These are phyloP conservation scores for Anser cygnoides DNA, from an alignment of 2,113 vertebrate genomes.

Conservation along the genomic window DNA sequence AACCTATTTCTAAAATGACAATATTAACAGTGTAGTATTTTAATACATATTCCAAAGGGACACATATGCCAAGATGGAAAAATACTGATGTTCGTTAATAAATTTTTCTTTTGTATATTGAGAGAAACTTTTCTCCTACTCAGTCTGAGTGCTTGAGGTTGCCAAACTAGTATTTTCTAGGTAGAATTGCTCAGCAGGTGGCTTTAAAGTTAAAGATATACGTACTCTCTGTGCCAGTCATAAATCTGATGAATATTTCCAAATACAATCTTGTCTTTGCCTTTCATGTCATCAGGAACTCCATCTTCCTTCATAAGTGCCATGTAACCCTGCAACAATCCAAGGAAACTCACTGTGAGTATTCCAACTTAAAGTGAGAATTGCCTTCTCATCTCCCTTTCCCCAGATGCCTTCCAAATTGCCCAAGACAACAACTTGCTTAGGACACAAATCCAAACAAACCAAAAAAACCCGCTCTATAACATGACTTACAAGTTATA, in stretches of 20 bases:
- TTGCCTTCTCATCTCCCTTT: not conserved
- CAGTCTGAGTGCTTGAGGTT: not conserved
- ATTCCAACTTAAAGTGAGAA: rapidly evolving
- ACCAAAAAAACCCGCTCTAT: not conserved
- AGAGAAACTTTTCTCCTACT: not conserved
- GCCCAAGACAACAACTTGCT: not conserved
- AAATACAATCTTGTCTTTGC: slow-evolving; percentile 98
- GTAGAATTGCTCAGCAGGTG: not conserved
- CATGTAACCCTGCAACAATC: slow-evolving; percentile 91
- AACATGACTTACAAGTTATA: not conserved
- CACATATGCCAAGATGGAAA: not conserved
- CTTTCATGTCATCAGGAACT: slow-evolving; percentile 97
- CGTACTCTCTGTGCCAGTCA: slow-evolving; percentile 99
- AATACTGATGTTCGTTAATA: not conserved
- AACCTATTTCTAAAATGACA: not conserved
- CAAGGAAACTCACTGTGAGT: not conserved
- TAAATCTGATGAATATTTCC: slow-evolving; percentile 99
- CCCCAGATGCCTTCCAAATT: not conserved
- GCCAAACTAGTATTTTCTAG: not conserved
- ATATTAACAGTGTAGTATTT: not conserved
- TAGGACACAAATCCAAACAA: not conserved
- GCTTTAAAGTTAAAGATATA: slow-evolving; percentile 26
- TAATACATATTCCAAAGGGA: not conserved
- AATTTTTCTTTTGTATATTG: not conserved
- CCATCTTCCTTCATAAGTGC: slow-evolving; percentile 96